Percentiles rank a stretch among this genome's conserved stretches.
Conservation (phyloP, 2,113 vertebrate genomes). For the Acrocephalus arundinaceus region DNA sequence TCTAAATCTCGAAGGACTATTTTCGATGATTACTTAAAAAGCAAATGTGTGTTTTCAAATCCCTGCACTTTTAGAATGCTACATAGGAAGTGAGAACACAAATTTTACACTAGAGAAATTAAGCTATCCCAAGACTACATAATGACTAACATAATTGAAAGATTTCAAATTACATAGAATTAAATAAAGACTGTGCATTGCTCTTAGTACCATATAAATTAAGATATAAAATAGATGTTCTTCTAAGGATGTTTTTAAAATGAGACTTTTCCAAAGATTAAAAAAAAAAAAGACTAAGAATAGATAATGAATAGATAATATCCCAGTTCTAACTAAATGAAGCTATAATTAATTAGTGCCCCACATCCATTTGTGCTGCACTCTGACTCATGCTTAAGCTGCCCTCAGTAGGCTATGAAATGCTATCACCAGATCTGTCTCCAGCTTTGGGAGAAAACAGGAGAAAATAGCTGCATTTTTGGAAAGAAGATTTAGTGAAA, state of each 20-base stretch:
- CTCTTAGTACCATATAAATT: background rate
- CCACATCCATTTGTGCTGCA: background rate
- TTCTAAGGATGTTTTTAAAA: background rate
- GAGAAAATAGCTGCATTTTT: background rate
- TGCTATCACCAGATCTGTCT: background rate
- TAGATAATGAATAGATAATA: background rate
- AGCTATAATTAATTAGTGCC: background rate
- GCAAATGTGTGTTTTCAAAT: background rate
- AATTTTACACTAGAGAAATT: background rate
- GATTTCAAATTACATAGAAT: background rate
- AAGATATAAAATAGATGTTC: background rate
- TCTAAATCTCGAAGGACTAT: background rate
- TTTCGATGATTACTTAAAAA: background rate
- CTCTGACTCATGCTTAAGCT: background rate
- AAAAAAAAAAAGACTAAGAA: background rate
- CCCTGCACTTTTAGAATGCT: background rate
- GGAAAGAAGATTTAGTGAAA: background rate
- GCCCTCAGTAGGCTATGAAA: accelerated
- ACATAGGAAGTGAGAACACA: background rate
- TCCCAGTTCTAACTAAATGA: background rate
- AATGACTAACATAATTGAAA: background rate
- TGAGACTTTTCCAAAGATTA: background rate
- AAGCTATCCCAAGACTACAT: background rate
- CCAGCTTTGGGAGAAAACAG: background rate
- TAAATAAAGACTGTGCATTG: background rate